phyloP scores from a whole-genome alignment of 2,888 invertebrate genomes.

The Clitarchus hookeri region DNA sequence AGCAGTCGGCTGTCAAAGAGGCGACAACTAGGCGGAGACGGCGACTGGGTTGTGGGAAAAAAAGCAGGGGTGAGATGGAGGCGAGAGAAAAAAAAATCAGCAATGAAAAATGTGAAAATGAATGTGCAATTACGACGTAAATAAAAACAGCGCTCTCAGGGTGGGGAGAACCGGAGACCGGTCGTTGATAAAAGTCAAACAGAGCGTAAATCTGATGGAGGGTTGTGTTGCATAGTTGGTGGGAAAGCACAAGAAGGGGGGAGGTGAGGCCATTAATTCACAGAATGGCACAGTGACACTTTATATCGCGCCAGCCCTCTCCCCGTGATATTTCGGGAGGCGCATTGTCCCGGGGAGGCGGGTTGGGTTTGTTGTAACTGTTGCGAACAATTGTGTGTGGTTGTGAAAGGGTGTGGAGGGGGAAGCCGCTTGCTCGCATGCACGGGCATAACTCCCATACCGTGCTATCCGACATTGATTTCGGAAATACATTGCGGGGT shows the following conservation, averaged over 20 bases:
- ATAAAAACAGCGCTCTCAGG: not conserved
- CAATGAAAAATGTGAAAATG: not conserved
- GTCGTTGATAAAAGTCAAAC: conserved; percentile 9
- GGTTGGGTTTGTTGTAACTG: not conserved
- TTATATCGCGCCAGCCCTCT: not conserved
- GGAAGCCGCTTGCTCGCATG: not conserved
- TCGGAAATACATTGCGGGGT: not conserved
- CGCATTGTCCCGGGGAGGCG: not conserved
- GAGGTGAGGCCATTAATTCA: not conserved
- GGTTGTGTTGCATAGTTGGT: not conserved
- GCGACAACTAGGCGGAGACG: not conserved
- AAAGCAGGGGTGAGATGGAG: not conserved
- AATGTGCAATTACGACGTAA: conserved; percentile 14
- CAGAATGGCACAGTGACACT: conserved; percentile 14
- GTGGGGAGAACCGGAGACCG: not conserved
- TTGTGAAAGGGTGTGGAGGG: not conserved
- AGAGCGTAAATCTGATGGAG: not conserved
- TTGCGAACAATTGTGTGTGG: not conserved
- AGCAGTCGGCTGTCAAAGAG: not conserved
- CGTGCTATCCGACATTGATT: not conserved
- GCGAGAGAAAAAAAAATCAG: not conserved
- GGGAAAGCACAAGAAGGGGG: not conserved
- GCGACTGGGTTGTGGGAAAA: not conserved
- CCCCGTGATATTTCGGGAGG: not conserved
- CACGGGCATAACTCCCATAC: not conserved